phyloP scores from a whole-genome alignment of 2,888 invertebrate genomes.

The Furcula furcula region DNA sequence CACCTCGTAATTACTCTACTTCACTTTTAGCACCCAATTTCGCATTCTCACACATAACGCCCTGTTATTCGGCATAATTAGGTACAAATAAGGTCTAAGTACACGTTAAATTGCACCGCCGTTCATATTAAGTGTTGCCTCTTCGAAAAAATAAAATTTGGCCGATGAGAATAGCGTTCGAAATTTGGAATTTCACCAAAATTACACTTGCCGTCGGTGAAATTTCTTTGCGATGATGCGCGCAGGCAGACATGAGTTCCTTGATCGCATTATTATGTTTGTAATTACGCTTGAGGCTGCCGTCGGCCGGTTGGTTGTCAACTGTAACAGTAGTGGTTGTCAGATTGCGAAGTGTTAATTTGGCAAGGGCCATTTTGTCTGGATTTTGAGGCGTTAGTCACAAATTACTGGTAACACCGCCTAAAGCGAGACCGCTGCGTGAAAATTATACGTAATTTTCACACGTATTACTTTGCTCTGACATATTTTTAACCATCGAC shows the following conservation, averaged over 20 bases:
- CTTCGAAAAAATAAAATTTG: not conserved
- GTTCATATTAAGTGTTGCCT: slow-evolving; percentile 5
- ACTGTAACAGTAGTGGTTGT: not conserved
- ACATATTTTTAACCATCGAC: too few relatives aligned
- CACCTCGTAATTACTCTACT: not conserved
- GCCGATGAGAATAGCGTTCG: not conserved
- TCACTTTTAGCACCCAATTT: slow-evolving; percentile 54
- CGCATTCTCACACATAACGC: slow-evolving; percentile 39
- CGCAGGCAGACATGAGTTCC: not conserved
- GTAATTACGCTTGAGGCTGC: not conserved
- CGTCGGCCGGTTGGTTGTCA: not conserved
- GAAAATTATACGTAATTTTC: slow-evolving; percentile 1
- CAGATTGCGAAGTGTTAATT: not conserved
- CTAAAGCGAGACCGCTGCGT: not conserved
- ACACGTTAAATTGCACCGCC: slow-evolving; percentile 7
- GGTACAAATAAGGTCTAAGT: slow-evolving; percentile 5
- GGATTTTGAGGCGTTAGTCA: not conserved
- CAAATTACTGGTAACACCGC: not conserved
- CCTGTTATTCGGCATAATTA: slow-evolving; percentile 50
- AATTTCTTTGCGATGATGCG: not conserved
- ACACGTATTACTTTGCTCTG: not conserved
- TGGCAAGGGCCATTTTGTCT: not conserved
- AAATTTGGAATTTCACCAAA: not conserved
- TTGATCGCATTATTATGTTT: not conserved
- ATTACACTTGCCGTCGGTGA: not conserved